A percentile compares a stretch with the other conserved stretches of the same genome.
phyloP scores from a whole-genome alignment of 2,797 vertebrate genomes.

The Fringilla coelebs region DNA sequence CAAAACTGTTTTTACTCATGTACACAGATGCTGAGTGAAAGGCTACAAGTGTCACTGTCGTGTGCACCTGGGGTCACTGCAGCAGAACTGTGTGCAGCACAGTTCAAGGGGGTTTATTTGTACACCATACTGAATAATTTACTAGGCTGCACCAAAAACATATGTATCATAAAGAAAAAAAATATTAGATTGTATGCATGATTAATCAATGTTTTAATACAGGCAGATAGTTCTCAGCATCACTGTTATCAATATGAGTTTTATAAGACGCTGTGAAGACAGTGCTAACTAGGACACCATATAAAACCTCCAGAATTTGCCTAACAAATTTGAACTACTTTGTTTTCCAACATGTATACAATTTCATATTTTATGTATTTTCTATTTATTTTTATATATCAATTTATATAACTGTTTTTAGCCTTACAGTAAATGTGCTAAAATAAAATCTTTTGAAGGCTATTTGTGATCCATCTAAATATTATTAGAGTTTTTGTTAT shows the following conservation, averaged over 20 bases:
- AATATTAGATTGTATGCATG: not conserved
- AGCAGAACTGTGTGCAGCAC: not conserved
- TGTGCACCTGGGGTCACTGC: not conserved
- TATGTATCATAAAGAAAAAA: not conserved
- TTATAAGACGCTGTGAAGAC: not conserved
- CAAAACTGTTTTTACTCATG: not conserved
- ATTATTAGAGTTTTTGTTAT: not conserved
- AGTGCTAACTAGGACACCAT: not conserved
- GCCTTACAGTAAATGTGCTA: not conserved
- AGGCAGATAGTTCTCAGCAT: not conserved
- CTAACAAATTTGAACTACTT: not conserved
- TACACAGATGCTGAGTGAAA: not conserved
- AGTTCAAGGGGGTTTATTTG: not conserved
- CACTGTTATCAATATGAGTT: not conserved
- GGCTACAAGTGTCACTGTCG: not conserved
- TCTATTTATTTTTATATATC: not conserved
- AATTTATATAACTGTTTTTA: not conserved
- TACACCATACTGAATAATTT: not conserved
- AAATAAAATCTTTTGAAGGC: not conserved
- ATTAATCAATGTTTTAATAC: not conserved
- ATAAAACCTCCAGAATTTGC: not conserved
- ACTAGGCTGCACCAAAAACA: not conserved
- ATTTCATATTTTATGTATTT: not conserved
- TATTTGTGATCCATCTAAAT: not conserved
- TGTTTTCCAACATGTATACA: not conserved